Evolutionary conservation across 2,797 vertebrate genomes (phyloP).

Genomic region (Alosa sapidissima): DNA sequence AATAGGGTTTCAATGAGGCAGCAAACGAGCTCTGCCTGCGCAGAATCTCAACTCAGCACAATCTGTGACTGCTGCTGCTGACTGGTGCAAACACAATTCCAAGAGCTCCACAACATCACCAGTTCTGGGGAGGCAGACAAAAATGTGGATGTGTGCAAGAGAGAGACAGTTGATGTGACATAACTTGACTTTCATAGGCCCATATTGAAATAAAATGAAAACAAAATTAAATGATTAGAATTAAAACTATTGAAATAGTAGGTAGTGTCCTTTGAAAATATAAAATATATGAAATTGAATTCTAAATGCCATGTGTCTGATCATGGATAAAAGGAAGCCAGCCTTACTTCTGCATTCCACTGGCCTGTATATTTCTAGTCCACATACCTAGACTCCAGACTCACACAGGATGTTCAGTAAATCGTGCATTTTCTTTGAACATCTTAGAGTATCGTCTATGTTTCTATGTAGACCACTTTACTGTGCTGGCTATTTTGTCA

Average conservation of each 20-base stretch:
- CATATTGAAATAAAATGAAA: not conserved
- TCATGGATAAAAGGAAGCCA: not conserved
- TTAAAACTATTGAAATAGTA: not conserved
- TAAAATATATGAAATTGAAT: not conserved
- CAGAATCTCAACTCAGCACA: conserved; percentile 58
- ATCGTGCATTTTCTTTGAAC: no score
- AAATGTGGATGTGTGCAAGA: not conserved
- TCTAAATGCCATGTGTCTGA: not conserved
- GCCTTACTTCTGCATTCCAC: not conserved
- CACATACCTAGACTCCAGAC: not conserved
- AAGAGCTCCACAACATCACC: conserved; percentile 36
- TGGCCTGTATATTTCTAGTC: not conserved
- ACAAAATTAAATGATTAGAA: no score
- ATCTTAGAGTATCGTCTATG: no score
- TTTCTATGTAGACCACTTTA: no score
- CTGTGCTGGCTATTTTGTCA: no score
- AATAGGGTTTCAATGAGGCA: conserved; percentile 70
- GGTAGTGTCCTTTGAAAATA: not conserved
- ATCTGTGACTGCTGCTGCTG: conserved; percentile 37
- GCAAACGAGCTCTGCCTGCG: conserved; percentile 69
- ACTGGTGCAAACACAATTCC: conserved; percentile 47
- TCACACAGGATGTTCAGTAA: no score
- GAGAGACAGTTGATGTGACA: not conserved
- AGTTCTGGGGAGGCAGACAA: not conserved
- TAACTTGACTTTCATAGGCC: not conserved